These are phyloP conservation scores for Solenopsis fugax DNA, from an alignment of 1,140 invertebrate species.

Conservation along the genomic window DNA sequence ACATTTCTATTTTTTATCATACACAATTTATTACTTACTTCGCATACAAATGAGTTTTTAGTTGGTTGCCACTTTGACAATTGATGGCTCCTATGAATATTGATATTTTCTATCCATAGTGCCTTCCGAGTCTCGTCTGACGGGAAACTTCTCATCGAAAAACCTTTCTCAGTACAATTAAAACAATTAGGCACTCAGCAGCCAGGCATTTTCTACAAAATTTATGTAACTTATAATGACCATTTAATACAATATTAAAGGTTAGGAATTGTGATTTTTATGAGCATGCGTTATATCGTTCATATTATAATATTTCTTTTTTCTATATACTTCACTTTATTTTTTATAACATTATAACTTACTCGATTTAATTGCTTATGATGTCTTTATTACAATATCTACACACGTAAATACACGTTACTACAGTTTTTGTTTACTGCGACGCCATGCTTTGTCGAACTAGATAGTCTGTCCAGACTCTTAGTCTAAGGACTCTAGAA, in stretches of 20 bases:
- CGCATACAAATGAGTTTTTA: conserved; percentile 19
- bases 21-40: conserved; percentile 10
- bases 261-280: too few species aligned
- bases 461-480: too few species aligned
- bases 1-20: conserved; percentile 10
- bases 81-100: neutral
- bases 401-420: too few species aligned
- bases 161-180: neutral
- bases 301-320: too few species aligned
- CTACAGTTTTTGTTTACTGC: too few species aligned
- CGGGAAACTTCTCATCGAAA: neutral
- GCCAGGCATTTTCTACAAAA: conserved; percentile 1
- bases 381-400: too few species aligned
- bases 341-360: too few species aligned
- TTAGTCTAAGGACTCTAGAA: too few species aligned
- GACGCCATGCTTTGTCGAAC: too few species aligned
- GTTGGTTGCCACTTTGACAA: neutral
- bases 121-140: neutral
- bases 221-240: neutral
- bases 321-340: too few species aligned
- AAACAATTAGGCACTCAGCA: neutral
- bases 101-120: neutral
- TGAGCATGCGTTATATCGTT: too few species aligned
- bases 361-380: too few species aligned
- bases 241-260: neutral